Evolutionary conservation across 2,113 vertebrate species (phyloP).

Genomic region (Psittacula cyanocephala): DNA sequence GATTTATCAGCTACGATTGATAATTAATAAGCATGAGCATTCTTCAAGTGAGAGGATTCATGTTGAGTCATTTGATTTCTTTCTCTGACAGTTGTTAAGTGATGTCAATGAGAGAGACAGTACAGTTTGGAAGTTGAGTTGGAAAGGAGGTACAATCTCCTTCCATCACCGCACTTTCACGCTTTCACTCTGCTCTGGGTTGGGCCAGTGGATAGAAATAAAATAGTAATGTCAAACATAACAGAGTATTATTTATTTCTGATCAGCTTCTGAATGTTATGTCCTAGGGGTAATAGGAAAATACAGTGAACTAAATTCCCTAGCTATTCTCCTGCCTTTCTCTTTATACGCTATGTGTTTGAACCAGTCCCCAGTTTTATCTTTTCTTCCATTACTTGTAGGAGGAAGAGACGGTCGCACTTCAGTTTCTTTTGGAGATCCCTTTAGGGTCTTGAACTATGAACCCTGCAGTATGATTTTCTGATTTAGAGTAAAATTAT

Average conservation of each 20-base stretch:
- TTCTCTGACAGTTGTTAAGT: constrained; percentile 22
- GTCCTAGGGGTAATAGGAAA: background rate
- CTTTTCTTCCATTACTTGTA: background rate
- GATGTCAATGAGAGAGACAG: background rate
- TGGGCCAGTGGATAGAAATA: background rate
- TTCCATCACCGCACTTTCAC: background rate
- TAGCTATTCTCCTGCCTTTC: background rate
- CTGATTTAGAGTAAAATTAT: background rate
- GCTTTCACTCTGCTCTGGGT: background rate
- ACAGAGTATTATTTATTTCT: background rate
- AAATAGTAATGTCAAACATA: background rate
- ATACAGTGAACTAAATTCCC: background rate
- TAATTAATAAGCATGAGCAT: constrained; percentile 47
- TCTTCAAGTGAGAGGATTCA: constrained; percentile 43
- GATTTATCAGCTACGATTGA: constrained; percentile 10
- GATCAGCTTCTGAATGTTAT: background rate
- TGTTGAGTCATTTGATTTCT: constrained; percentile 38
- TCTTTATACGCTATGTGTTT: background rate
- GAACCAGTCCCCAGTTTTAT: background rate
- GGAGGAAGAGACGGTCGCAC: background rate
- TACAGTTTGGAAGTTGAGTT: background rate
- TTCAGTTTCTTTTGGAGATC: background rate
- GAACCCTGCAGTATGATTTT: background rate
- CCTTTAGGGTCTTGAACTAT: background rate
- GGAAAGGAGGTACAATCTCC: background rate